Conservation (phyloP, 2,113 vertebrate genomes). For the Numida meleagris region DNA sequence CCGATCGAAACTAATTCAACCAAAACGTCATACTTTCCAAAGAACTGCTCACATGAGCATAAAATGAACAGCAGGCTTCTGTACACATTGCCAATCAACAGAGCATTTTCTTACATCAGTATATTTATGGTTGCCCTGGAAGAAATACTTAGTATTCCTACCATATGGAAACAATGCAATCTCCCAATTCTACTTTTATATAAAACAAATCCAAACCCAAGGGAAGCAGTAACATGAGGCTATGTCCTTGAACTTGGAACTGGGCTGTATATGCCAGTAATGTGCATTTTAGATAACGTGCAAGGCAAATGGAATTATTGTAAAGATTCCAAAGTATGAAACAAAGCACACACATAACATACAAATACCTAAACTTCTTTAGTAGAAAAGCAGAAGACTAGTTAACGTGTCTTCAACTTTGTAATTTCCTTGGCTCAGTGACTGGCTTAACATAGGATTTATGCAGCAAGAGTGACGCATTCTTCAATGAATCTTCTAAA, state of each 20-base stretch:
- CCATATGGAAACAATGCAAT: neutral
- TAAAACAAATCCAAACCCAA: neutral
- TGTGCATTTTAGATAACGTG: neutral
- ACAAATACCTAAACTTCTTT: constrained; percentile 1
- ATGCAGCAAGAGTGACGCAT: neutral
- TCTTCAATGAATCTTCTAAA: neutral
- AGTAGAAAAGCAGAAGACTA: constrained; percentile 2
- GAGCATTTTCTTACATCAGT: neutral
- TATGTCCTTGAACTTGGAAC: neutral
- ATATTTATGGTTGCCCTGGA: neutral
- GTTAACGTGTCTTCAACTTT: neutral
- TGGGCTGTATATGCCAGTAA: neutral
- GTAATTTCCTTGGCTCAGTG: neutral
- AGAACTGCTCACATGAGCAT: neutral
- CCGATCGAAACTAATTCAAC: neutral
- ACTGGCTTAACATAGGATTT: neutral
- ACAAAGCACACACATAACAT: neutral
- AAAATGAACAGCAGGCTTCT: neutral
- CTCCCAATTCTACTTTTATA: neutral
- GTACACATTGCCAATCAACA: neutral
- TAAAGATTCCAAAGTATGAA: neutral
- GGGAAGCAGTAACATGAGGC: neutral
- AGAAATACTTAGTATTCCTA: neutral
- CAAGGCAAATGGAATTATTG: neutral
- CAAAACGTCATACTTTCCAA: neutral